Conservation (phyloP, 1,140 invertebrate genomes). For the Orchestia grillus region DNA sequence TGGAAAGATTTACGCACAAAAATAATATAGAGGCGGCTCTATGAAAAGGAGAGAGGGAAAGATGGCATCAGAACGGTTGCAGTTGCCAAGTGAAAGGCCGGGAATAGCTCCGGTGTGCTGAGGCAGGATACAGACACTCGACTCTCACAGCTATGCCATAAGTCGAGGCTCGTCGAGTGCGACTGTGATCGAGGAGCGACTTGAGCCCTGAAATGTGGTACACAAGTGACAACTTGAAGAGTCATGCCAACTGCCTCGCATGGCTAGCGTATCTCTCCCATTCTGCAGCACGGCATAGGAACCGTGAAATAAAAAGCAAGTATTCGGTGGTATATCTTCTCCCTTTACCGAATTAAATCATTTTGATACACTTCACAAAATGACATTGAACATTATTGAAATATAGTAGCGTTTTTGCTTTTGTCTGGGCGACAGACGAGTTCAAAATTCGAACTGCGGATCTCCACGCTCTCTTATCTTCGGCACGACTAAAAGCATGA, state of each 20-base stretch:
- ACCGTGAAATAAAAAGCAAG: background rate
- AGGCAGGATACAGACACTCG: background rate
- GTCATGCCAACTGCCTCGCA: background rate
- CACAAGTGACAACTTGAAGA: background rate
- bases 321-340: background rate
- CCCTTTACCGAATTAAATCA: background rate
- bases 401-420: background rate
- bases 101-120: background rate
- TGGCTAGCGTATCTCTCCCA: background rate
- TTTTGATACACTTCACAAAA: background rate
- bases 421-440: background rate
- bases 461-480: background rate
- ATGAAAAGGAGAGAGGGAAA: background rate
- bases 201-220: background rate
- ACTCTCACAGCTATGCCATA: background rate
- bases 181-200: background rate
- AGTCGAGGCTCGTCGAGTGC: background rate
- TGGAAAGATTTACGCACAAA: background rate
- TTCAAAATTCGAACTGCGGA: background rate
- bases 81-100: background rate
- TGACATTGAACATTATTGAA: background rate
- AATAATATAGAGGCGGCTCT: background rate
- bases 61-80: background rate
- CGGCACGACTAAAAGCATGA: background rate
- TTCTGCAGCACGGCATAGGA: background rate